These are phyloP conservation scores for Hymenopus coronatus DNA, from an alignment of 2,888 invertebrate species.

Conservation along the genomic window DNA sequence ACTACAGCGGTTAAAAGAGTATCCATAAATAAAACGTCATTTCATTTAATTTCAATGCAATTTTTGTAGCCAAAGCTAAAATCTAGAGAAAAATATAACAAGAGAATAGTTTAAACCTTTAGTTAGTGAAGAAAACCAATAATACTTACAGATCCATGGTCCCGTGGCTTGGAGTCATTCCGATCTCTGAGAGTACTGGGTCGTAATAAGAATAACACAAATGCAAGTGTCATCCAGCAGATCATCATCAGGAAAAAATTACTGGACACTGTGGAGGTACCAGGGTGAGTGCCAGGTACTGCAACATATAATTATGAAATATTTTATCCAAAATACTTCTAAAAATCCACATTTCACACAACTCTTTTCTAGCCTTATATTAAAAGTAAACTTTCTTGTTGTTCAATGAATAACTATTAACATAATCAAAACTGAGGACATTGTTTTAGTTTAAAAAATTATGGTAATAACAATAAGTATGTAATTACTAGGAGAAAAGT, in stretches of 20 bases:
- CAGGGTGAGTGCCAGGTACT: slow-evolving; percentile 33
- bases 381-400: no score
- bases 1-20: no score
- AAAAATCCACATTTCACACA: no score
- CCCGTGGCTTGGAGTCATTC: slow-evolving; percentile 43
- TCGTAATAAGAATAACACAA: slow-evolving; percentile 52
- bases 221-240: slow-evolving; percentile 52
- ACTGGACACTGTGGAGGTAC: slow-evolving; percentile 40
- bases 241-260: slow-evolving; percentile 47
- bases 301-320: background rate
- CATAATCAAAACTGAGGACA: no score
- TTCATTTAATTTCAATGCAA: no score
- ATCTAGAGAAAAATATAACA: background rate
- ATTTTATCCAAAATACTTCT: background rate
- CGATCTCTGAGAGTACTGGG: slow-evolving; percentile 47
- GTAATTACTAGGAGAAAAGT: no score
- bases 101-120: background rate
- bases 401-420: no score
- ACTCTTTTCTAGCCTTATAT: no score
- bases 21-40: no score
- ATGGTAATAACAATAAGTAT: no score
- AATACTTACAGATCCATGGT: slow-evolving; percentile 45
- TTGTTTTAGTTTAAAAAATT: no score
- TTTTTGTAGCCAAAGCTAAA: no score
- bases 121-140: background rate